phyloP scores from a whole-genome alignment of 2,888 invertebrate species.

The Lochmaea crataegi region DNA sequence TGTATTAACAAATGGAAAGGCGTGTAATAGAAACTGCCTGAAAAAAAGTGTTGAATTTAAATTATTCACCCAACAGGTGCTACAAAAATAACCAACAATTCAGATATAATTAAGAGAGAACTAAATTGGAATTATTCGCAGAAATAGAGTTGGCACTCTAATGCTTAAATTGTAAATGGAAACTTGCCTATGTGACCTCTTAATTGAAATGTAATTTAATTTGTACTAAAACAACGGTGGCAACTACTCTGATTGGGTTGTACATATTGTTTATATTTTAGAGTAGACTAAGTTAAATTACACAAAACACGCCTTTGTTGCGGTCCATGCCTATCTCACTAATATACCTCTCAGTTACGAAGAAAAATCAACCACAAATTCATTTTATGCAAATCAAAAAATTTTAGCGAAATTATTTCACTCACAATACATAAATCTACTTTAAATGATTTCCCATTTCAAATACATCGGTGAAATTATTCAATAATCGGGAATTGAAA shows the following conservation, averaged over 20 bases:
- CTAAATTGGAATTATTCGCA: not conserved
- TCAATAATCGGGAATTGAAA: too few species aligned
- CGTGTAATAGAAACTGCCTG: conserved; percentile 85
- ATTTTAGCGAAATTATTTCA: too few species aligned
- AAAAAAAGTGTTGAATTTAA: conserved; percentile 41
- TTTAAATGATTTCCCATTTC: too few species aligned
- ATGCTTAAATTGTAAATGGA: conserved; percentile 9
- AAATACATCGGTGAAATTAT: too few species aligned
- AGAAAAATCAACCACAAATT: too few species aligned
- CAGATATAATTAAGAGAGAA: not conserved
- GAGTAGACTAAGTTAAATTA: not conserved
- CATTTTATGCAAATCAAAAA: too few species aligned
- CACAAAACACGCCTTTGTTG: conserved; percentile 3
- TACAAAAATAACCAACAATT: not conserved
- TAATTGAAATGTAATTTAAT: conserved; percentile 13
- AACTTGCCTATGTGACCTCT: conserved; percentile 4
- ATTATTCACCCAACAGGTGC: not conserved
- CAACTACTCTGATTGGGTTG: conserved; percentile 2
- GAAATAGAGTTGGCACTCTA: conserved; percentile 7
- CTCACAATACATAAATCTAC: too few species aligned
- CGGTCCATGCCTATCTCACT: too few species aligned
- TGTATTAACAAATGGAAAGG: conserved; percentile 88
- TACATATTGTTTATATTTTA: not conserved
- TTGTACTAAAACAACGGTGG: conserved; percentile 6
- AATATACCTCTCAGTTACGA: too few species aligned